Conservation (phyloP, 2,888 invertebrate species). For the Lordiphosa fenestrarum region DNA sequence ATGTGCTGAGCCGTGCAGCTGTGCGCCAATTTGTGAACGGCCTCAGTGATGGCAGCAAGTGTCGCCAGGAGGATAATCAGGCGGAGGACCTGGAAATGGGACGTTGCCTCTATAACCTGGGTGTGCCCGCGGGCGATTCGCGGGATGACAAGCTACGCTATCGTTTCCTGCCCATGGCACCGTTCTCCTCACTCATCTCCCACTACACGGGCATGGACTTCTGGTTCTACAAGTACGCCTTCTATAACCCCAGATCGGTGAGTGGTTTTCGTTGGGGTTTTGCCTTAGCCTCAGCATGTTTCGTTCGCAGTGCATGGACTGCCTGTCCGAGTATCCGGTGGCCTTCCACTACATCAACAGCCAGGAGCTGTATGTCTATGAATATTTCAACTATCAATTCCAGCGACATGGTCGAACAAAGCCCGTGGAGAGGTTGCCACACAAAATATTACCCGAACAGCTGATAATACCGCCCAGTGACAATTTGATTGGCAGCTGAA, state of each 20-base stretch:
- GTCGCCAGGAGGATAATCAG: constrained; percentile 81
- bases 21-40: constrained; percentile 86
- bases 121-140: constrained; percentile 92
- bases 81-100: constrained; percentile 82
- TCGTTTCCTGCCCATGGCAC: constrained; percentile 95
- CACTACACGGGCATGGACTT: constrained; percentile 87
- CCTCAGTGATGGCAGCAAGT: constrained; percentile 83
- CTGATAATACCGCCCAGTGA: constrained; percentile 52
- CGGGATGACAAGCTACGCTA: constrained; percentile 92
- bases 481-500: constrained; percentile 19
- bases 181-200: constrained; percentile 94
- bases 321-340: constrained; percentile 95
- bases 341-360: constrained; percentile 93
- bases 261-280: constrained; percentile 71
- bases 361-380: constrained; percentile 47
- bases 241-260: constrained; percentile 89
- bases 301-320: constrained; percentile 81
- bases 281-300: background rate
- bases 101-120: constrained; percentile 87
- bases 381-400: constrained; percentile 51
- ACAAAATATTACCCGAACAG: constrained; percentile 37
- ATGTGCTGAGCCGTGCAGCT: constrained; percentile 91
- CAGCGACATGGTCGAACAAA: constrained; percentile 30
- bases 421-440: constrained; percentile 41
- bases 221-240: constrained; percentile 95